Evolutionary conservation across 2,113 vertebrate species (phyloP).

Genomic region (Willisornis vidua): DNA sequence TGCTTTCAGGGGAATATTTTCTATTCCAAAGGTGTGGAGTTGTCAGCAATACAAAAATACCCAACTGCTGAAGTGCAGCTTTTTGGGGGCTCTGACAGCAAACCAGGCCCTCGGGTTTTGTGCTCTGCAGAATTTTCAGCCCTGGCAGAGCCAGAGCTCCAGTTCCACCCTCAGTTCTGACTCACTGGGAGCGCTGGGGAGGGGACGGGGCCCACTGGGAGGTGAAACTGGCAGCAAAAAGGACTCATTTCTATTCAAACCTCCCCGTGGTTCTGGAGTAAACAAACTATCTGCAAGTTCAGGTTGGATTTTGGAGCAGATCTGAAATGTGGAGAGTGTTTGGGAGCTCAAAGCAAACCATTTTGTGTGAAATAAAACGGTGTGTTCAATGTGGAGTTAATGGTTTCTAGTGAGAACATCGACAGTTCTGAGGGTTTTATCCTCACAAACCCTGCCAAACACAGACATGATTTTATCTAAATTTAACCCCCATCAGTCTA

Average conservation of each 20-base stretch:
- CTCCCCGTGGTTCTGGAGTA: background rate
- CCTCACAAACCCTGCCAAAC: background rate
- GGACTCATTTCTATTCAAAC: background rate
- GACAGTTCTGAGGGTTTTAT: background rate
- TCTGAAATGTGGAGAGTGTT: constrained; percentile 17
- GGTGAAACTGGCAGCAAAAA: constrained; percentile 47
- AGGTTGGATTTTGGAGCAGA: constrained; percentile 17
- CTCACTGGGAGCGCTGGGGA: constrained; percentile 43
- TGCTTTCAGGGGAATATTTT: background rate
- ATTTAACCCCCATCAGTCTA: background rate
- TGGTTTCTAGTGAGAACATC: background rate
- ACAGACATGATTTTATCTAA: background rate
- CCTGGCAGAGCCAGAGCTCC: constrained; percentile 31
- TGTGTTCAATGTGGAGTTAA: background rate
- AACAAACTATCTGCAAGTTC: constrained; percentile 50
- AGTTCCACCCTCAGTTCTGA: constrained; percentile 55
- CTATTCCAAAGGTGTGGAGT: background rate
- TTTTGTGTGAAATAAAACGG: constrained; percentile 19
- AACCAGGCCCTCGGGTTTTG: background rate
- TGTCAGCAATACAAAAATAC: background rate
- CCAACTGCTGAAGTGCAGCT: background rate
- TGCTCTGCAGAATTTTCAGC: constrained; percentile 27
- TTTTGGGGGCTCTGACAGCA: background rate
- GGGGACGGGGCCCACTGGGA: constrained; percentile 39
- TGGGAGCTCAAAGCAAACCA: constrained; percentile 28